Base-by-base conservation (phyloP, 1,140 invertebrate genomes). In the Halictus rubicundus region DNA sequence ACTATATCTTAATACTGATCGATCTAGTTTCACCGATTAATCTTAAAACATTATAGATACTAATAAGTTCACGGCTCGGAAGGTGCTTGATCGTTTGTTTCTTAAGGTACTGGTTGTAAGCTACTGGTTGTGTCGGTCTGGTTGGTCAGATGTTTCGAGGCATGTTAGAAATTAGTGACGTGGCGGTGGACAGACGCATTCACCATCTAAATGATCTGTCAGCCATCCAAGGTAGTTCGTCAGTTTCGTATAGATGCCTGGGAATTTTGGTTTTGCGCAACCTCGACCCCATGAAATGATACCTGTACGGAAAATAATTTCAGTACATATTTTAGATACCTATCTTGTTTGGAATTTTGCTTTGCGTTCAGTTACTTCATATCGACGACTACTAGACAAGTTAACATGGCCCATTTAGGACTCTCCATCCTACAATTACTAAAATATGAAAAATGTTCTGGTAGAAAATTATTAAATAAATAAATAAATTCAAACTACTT, bases 251-350 rank as follows among this genome's bases (percentile, higher is more conserved):
- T 97, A 97, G 8, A 97, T 95, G 9, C 96, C 96, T 0, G 96
- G 96, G 76, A 95, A 95, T 68, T 96, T 95, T 16, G 95, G 95
- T 69, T 95, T 91, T 0, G 95, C 96, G 87, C 96, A 97, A 0
- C 96, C 96, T 61, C 95, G 93, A 0, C 97, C 97, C 96, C 97
- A 97, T 0, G 96, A 96, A 3, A 96, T 95, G 2, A 96, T 94
- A n/a, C 95, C 95, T 95, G 79, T 16, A 16, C 4, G 19, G n/a
- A n/a, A 19, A 21, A 61, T 54, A 65, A 42, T 46, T 60, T 57
- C 10, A 74, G 72, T 61, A 61, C 32, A 52, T 21, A 25, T 70
- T 23, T 21, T 8, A 46, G 54, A 6, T n/a, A 5, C 6, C 19
- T 60, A 25, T 54, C 14, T 49, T 32, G 5, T 32, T 32, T 32